A percentile compares a stretch with the other conserved stretches of the same genome.
Conservation (phyloP, 2,113 vertebrate genomes). For the Triplophysa rosa region DNA sequence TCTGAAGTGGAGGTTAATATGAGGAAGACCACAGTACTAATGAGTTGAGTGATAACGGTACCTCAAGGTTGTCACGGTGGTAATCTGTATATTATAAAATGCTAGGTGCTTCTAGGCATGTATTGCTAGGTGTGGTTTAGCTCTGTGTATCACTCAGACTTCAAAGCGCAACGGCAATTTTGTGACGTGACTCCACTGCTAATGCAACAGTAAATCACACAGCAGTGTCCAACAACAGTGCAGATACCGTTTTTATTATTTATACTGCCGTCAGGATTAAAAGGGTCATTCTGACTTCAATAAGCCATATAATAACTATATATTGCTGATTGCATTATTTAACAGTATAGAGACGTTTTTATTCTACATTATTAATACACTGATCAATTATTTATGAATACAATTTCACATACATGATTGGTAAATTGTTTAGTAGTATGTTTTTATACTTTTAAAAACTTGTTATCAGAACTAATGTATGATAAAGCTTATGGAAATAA, state of each 20-base stretch:
- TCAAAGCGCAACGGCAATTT: conserved; percentile 57
- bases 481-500: no score
- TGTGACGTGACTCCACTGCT: conserved; percentile 61
- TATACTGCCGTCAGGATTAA: conserved; percentile 38
- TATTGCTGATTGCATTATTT: background rate
- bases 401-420: conserved; percentile 21
- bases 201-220: conserved; percentile 42
- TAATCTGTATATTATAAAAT: background rate
- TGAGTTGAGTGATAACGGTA: background rate
- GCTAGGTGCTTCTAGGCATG: conserved; percentile 24
- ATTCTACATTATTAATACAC: conserved; percentile 16
- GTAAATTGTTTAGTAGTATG: background rate
- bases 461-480: no score
- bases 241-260: conserved; percentile 49
- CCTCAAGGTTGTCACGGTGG: no score
- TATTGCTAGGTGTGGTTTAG: conserved; percentile 48
- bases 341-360: background rate
- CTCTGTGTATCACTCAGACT: conserved; percentile 51
- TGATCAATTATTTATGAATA: conserved; percentile 1
- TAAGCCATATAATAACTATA: conserved; percentile 20
- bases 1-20: conserved; percentile 25
- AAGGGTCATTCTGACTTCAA: conserved; percentile 34
- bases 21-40: background rate
- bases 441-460: conserved; percentile 5
- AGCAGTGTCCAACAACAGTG: conserved; percentile 28